Evolutionary conservation across 2,888 invertebrate species (phyloP).

Genomic region (Drosophila mercatorum): DNA sequence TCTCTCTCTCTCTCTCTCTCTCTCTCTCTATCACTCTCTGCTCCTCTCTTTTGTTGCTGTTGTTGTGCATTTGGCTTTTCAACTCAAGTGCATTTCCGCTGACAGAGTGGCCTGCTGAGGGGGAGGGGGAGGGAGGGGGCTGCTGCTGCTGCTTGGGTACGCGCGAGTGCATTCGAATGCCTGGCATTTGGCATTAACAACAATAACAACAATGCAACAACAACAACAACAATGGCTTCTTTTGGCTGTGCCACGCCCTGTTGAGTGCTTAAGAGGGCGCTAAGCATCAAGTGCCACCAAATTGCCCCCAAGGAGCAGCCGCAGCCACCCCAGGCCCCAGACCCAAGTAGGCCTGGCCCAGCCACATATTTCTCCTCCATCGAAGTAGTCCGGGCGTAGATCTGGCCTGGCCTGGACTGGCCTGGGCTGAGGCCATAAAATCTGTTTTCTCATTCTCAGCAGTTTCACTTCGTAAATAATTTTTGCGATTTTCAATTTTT

Average conservation of each 20-base stretch:
- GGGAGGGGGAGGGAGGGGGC: background rate
- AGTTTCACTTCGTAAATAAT: background rate
- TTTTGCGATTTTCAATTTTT: background rate
- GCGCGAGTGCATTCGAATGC: constrained; percentile 73
- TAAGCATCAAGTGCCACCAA: constrained; percentile 77
- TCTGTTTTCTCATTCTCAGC: no score
- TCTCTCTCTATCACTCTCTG: background rate
- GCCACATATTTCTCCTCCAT: background rate
- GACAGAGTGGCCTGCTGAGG: background rate
- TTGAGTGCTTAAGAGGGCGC: constrained; percentile 77
- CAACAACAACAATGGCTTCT: constrained; percentile 9
- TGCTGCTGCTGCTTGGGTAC: constrained; percentile 40
- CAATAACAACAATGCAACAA: constrained; percentile 49
- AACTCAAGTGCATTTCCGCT: constrained; percentile 68
- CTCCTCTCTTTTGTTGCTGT: constrained; percentile 19
- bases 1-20: no score
- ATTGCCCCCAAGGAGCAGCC: constrained; percentile 52
- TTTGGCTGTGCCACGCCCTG: constrained; percentile 59
- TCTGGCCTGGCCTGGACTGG: background rate
- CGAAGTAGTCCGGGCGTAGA: background rate
- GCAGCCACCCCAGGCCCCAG: background rate
- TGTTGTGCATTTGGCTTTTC: constrained; percentile 48
- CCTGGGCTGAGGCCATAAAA: background rate
- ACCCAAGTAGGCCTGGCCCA: background rate
- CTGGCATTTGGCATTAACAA: constrained; percentile 56